Percentiles rank a stretch among this genome's conserved stretches.
These are phyloP conservation scores for Coecobrya sp. DNA, from an alignment of 2,888 invertebrate species.

Conservation along the genomic window DNA sequence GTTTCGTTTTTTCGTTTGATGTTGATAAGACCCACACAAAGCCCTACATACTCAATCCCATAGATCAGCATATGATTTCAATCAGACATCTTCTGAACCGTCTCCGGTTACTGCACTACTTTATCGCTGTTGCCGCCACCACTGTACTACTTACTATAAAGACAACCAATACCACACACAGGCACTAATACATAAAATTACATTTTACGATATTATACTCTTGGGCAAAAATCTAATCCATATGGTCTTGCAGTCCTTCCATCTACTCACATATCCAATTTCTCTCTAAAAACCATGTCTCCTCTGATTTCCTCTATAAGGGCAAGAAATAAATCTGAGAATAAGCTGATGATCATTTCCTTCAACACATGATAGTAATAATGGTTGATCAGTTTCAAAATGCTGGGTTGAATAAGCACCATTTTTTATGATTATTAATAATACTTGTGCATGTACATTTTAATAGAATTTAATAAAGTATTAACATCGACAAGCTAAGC, in stretches of 20 bases:
- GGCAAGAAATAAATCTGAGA: not conserved
- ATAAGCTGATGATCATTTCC: not conserved
- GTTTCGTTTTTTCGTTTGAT: constrained; percentile 13
- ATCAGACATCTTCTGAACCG: constrained; percentile 40
- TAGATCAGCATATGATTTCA: constrained; percentile 73
- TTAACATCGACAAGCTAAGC: not conserved
- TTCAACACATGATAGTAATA: not conserved
- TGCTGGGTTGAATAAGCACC: not conserved
- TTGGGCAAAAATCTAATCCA: constrained; percentile 25
- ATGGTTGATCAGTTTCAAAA: constrained; percentile 17
- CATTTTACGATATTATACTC: constrained; percentile 36
- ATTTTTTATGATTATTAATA: not conserved
- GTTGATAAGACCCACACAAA: constrained; percentile 12
- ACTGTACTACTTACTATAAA: not conserved
- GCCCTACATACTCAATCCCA: constrained; percentile 35
- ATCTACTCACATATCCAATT: not conserved
- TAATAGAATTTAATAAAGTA: not conserved
- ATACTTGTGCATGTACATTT: not conserved
- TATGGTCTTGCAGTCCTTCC: not conserved
- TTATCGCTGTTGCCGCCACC: not conserved
- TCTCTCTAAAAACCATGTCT: not conserved
- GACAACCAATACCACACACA: not conserved
- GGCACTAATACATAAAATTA: constrained; percentile 45
- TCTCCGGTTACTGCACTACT: constrained; percentile 28
- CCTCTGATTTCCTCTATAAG: not conserved